Base-by-base conservation (phyloP, 2,113 vertebrate species). In the Ictalurus punctatus region DNA sequence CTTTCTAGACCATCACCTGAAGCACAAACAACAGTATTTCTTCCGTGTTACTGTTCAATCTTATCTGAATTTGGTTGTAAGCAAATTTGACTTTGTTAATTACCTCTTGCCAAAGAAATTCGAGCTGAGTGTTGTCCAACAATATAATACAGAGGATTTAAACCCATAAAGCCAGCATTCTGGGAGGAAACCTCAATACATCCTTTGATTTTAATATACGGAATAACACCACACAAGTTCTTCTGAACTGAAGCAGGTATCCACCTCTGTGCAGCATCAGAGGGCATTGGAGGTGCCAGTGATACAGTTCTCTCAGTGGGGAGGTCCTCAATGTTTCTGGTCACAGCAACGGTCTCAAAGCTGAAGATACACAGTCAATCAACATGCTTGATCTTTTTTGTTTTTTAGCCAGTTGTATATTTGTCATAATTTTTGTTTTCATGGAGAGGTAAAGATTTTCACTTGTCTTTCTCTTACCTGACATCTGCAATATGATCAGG, bases 291-390 rank as follows among this genome's bases (percentile, higher is more conserved):
- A 82, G 96, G 95, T 59, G 97, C 89, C 69, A 98, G 79, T 34
- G 95, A 93, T 7, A 90, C 95, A 34, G 83, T 94, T 92, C 85
- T 96, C 76, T 92, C 94, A 79, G 58, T 67, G 1, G 83, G 17
- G 12, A 94, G 87, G 34, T 97, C 95, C 93, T 94, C 94, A 86
- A 94, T 82, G 87, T 97, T 96, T 93, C 96, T 96, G 89, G 94
- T 93, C 59, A 97, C 87, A 89, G 95, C 96, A 94, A 94, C 83
- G 81, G 95, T 96, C 10, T 95, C 94, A 73, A 95, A 90, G 54
- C 97, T 97, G 89, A 44, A 37, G 19, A 89, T 90, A 3, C 2
- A 89, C 25, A 76, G 23, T 85, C 12, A 76, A 30, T 67, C 1
- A 84, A n/a, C 27, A 5, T 83, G 23, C 27, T 59, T 48, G n/a